A percentile compares a stretch with the other conserved stretches of the same genome.
phyloP scores from a whole-genome alignment of 2,888 invertebrate genomes.

The Nemurella pictetii region DNA sequence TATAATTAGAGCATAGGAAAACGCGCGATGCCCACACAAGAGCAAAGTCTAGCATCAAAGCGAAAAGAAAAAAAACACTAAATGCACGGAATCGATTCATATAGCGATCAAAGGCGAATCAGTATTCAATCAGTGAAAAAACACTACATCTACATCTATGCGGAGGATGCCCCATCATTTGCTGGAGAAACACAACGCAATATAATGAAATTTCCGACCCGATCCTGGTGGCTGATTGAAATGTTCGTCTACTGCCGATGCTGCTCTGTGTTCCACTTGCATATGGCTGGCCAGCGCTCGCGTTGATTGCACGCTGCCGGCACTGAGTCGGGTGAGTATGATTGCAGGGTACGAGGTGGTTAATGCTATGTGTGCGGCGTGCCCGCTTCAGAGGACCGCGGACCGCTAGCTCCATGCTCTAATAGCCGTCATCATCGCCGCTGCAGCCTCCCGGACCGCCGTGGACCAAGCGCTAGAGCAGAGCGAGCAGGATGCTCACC shows the following conservation, averaged over 20 bases:
- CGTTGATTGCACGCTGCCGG: background rate
- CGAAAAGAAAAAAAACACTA: too few species aligned
- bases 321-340: background rate
- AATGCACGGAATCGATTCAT: too few species aligned
- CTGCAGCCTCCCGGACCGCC: background rate
- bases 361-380: constrained; percentile 27
- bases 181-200: too few species aligned
- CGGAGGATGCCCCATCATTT: too few species aligned
- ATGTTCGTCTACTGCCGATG: too few species aligned
- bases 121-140: too few species aligned
- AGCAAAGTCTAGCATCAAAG: too few species aligned
- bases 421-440: constrained; percentile 24
- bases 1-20: background rate
- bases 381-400: constrained; percentile 19
- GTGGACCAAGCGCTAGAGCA: background rate
- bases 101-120: too few species aligned
- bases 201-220: too few species aligned
- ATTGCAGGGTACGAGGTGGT: constrained; percentile 7
- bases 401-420: background rate
- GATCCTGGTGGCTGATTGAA: too few species aligned
- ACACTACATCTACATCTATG: too few species aligned
- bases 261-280: background rate
- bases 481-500: constrained; percentile 2
- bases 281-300: background rate
- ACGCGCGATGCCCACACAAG: too few species aligned